phyloP scores from a whole-genome alignment of 2,113 vertebrate species.

The Cynoglossus semilaevis region DNA sequence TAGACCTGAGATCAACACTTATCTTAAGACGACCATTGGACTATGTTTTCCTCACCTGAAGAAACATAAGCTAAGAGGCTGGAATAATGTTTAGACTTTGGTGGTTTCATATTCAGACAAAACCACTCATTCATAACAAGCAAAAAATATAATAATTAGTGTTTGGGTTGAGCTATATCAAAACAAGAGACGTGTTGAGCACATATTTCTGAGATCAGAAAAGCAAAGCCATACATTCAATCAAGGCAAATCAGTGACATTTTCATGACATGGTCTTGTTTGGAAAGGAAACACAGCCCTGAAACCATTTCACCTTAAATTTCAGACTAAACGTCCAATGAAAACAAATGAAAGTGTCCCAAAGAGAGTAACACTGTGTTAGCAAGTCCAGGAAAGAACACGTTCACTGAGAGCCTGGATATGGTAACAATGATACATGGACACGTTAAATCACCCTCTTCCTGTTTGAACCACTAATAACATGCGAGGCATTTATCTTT shows the following conservation, averaged over 20 bases:
- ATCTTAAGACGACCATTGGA: slow-evolving; percentile 32
- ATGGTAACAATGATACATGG: slow-evolving; percentile 12
- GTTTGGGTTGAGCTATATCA: slow-evolving; percentile 37
- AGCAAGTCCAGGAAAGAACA: slow-evolving; percentile 33
- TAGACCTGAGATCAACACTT: no score
- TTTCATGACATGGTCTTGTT: slow-evolving; percentile 52
- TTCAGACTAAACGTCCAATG: slow-evolving; percentile 52
- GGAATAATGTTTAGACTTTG: no score
- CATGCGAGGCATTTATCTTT: slow-evolving; percentile 3
- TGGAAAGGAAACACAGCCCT: slow-evolving; percentile 41
- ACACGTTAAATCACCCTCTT: slow-evolving; percentile 41
- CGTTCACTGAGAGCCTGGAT: slow-evolving; percentile 21
- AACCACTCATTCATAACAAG: slow-evolving; percentile 15
- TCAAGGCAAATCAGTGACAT: slow-evolving; percentile 50
- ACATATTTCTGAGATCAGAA: slow-evolving; percentile 27
- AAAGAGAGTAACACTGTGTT: slow-evolving; percentile 26
- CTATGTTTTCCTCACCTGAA: slow-evolving; percentile 28
- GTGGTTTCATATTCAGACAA: slow-evolving; percentile 11
- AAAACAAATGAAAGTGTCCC: slow-evolving; percentile 51
- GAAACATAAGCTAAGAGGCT: not conserved
- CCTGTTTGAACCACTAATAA: slow-evolving; percentile 52
- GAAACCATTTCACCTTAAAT: slow-evolving; percentile 31
- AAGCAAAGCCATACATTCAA: slow-evolving; percentile 38
- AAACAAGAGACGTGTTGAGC: slow-evolving; percentile 25
- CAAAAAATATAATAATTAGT: slow-evolving; percentile 29